These are phyloP conservation scores for Nephila pilipes DNA, from an alignment of 1,140 invertebrate species.

Conservation along the genomic window DNA sequence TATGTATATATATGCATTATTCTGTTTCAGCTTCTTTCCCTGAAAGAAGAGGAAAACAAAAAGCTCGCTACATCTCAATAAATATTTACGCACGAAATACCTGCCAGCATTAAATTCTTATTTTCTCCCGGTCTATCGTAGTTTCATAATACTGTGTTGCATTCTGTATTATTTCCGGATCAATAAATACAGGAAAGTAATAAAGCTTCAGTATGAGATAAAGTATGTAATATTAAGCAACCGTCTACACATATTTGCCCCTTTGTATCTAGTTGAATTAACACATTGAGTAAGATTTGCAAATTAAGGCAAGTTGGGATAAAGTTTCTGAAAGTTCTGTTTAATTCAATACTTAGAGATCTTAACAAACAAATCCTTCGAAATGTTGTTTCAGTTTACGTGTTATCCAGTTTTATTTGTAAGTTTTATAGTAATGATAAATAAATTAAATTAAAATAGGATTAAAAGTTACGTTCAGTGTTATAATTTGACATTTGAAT, in stretches of 20 bases:
- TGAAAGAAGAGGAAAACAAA: neutral
- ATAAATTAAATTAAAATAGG: too few relatives aligned
- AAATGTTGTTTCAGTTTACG: too few relatives aligned
- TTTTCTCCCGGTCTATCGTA: neutral
- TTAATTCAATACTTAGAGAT: neutral
- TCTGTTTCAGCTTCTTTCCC: too few relatives aligned
- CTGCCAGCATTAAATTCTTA: constrained; percentile 28
- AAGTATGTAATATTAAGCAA: neutral
- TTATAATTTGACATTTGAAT: too few relatives aligned
- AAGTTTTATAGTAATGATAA: too few relatives aligned
- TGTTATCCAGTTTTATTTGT: too few relatives aligned
- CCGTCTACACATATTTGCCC: neutral
- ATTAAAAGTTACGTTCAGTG: too few relatives aligned
- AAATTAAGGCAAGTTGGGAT: neutral
- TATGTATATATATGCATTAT: too few relatives aligned
- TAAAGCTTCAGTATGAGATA: neutral
- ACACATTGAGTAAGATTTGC: neutral
- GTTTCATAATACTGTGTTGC: neutral
- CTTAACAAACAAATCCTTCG: too few relatives aligned
- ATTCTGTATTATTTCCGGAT: neutral
- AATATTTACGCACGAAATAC: constrained; percentile 48
- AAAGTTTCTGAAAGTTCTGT: neutral
- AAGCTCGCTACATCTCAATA: constrained; percentile 9
- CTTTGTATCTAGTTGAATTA: neutral
- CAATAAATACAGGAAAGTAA: neutral